Evolutionary conservation across 2,888 invertebrate genomes (phyloP).

Genomic region (Conistra vaccinii): DNA sequence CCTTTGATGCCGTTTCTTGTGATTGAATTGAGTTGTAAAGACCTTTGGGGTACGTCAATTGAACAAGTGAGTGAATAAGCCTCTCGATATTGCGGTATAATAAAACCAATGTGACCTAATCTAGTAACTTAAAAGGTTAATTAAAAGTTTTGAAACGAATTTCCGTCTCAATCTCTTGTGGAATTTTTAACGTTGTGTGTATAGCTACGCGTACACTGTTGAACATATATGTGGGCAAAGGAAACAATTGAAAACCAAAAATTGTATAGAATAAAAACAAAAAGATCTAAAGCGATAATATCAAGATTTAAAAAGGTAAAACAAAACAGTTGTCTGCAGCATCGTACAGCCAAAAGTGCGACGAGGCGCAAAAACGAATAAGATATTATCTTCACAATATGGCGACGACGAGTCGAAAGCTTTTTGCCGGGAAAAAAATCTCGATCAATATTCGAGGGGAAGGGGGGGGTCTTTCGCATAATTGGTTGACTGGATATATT

Average conservation of each 20-base stretch:
- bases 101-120: conserved; percentile 49
- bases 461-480: conserved; percentile 76
- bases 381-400: conserved; percentile 83
- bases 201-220: neutral
- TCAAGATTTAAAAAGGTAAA: conserved; percentile 59
- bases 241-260: conserved; percentile 22
- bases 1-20: conserved; percentile 65
- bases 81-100: conserved; percentile 39
- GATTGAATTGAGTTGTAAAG: conserved; percentile 66
- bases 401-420: conserved; percentile 77
- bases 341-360: conserved; percentile 76
- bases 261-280: conserved; percentile 47
- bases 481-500: conserved; percentile 83
- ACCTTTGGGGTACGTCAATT: conserved; percentile 59
- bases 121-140: conserved; percentile 51
- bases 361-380: conserved; percentile 78
- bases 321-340: conserved; percentile 71
- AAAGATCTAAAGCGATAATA: conserved; percentile 46
- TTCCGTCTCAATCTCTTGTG: conserved; percentile 15
- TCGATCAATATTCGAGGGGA: conserved; percentile 86
- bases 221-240: conserved; percentile 4
- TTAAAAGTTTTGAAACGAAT: conserved; percentile 47
- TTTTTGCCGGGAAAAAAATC: conserved; percentile 83
- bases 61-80: conserved; percentile 55
- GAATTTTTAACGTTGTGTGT: conserved; percentile 7